These are phyloP conservation scores for Notothenia coriiceps DNA, from an alignment of 2,113 vertebrate genomes.

Conservation along the genomic window DNA sequence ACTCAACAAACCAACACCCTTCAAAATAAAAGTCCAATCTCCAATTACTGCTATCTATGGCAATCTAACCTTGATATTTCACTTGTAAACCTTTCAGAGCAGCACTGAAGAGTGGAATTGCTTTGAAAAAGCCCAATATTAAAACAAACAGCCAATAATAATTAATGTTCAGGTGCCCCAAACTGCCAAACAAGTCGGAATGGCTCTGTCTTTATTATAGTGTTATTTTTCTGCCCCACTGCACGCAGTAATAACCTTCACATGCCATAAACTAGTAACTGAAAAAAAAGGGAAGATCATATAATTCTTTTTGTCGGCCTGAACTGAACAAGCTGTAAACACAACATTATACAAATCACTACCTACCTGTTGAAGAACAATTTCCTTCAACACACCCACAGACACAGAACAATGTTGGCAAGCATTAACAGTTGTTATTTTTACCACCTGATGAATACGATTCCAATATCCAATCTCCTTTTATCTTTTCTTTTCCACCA, in stretches of 20 bases:
- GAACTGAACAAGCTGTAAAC: no score
- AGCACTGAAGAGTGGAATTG: neutral
- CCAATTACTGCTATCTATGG: neutral
- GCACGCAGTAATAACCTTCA: neutral
- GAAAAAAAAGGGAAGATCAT: neutral
- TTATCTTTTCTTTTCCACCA: neutral
- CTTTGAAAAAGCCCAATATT: neutral
- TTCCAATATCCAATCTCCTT: neutral
- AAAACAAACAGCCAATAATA: neutral
- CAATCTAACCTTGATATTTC: neutral
- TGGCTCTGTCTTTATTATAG: neutral
- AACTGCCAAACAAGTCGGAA: neutral
- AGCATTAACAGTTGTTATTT: neutral
- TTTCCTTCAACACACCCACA: neutral
- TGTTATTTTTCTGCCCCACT: conserved; percentile 1
- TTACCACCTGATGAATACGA: neutral
- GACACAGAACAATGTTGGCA: neutral
- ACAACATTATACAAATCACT: neutral
- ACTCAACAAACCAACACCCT: neutral
- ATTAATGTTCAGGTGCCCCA: conserved; percentile 1
- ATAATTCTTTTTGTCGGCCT: neutral
- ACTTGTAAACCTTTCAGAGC: neutral
- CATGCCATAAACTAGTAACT: neutral
- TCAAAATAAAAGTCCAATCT: neutral
- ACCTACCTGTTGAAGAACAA: neutral